Conservation (phyloP, 2,888 invertebrate species). For the Meloe dianella region DNA sequence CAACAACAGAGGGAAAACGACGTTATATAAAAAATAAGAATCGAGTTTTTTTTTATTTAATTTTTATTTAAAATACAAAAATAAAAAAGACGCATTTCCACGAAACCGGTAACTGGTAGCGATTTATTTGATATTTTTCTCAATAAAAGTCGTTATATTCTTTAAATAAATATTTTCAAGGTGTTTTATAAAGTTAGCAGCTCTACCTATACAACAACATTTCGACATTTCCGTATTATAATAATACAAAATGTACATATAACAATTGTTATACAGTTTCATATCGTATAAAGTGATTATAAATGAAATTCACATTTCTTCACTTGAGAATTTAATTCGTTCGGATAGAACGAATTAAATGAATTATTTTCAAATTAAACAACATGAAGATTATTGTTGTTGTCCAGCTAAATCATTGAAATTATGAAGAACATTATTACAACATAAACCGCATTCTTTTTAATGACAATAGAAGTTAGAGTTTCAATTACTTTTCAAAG, state of each 20-base stretch:
- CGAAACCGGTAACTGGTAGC: neutral
- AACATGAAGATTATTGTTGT: neutral
- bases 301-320: constrained; percentile 2
- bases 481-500: neutral
- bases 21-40: neutral
- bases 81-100: neutral
- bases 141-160: neutral
- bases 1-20: neutral
- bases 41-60: neutral
- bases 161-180: neutral
- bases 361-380: constrained; percentile 1
- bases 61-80: too few species aligned
- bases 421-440: neutral
- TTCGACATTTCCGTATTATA: neutral
- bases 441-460: neutral
- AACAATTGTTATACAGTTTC: neutral
- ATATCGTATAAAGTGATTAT: neutral
- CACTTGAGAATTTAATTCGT: neutral
- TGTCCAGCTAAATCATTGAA: neutral
- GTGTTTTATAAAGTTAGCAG: neutral
- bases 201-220: neutral
- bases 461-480: neutral
- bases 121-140: neutral
- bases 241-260: neutral
- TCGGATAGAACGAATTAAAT: neutral